phyloP scores from a whole-genome alignment of 2,888 invertebrate species.

The Onthophagus sagittarius region DNA sequence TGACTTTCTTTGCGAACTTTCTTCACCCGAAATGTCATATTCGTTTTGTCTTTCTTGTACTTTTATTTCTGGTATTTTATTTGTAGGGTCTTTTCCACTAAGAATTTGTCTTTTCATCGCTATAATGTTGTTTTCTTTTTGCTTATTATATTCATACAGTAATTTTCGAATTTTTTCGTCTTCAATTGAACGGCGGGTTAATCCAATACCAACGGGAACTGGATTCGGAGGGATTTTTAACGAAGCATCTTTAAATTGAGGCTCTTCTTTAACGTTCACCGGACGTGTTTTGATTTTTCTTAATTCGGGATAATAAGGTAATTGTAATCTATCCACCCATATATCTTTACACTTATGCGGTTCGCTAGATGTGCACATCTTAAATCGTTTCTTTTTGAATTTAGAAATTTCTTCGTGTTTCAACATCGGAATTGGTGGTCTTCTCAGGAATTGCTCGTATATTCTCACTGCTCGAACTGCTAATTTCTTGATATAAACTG shows the following conservation, averaged over 20 bases:
- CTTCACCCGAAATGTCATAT: neutral
- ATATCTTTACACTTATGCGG: slow-evolving; percentile 12
- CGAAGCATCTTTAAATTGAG: neutral
- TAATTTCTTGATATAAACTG: neutral
- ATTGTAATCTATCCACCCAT: slow-evolving; percentile 9
- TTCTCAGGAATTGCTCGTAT: neutral
- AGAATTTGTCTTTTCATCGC: neutral
- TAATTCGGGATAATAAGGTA: slow-evolving; percentile 15
- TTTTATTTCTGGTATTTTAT: neutral
- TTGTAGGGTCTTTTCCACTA: neutral
- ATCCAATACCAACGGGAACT: neutral
- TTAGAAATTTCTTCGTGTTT: neutral
- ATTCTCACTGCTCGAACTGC: neutral
- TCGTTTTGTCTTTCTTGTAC: neutral
- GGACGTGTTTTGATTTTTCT: neutral
- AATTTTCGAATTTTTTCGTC: slow-evolving; percentile 11
- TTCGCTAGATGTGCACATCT: slow-evolving; percentile 17
- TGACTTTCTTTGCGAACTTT: neutral
- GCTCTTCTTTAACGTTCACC: neutral
- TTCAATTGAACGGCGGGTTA: neutral
- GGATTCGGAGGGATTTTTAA: slow-evolving; percentile 15
- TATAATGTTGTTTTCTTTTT: neutral
- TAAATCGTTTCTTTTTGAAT: neutral
- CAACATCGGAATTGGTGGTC: neutral
- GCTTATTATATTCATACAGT: neutral